Percentiles rank a stretch among this genome's conserved stretches.
Conservation (phyloP, 2,797 vertebrate genomes). For the Muraenolepis orangiensis region DNA sequence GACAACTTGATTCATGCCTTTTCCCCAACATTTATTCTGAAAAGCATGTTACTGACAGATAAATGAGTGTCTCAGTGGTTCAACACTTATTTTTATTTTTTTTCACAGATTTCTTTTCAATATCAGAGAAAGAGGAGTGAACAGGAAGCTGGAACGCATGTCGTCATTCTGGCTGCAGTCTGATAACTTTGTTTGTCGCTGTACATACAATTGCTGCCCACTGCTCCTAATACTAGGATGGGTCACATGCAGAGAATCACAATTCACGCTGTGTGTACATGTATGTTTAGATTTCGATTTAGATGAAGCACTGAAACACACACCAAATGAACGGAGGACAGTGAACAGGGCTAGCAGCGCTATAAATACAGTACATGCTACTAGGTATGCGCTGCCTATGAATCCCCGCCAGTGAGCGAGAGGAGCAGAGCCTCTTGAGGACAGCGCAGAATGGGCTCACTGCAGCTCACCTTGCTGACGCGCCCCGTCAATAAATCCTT, state of each 20-base stretch:
- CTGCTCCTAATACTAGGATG: no score
- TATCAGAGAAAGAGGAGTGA: background rate
- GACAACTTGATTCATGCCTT: no score
- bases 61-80: background rate
- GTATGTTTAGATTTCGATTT: no score
- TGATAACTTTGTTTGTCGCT: background rate
- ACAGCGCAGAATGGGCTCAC: background rate
- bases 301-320: background rate
- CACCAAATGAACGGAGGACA: background rate
- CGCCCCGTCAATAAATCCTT: background rate
- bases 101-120: background rate
- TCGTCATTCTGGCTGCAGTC: background rate
- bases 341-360: background rate
- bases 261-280: no score
- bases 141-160: background rate
- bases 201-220: no score
- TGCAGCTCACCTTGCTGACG: background rate
- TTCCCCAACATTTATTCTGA: no score
- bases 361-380: no score
- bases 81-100: background rate
- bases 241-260: no score
- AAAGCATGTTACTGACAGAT: background rate
- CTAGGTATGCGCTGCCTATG: background rate
- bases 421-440: background rate
- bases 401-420: background rate